These are phyloP conservation scores for Myocastor coypus DNA, from an alignment of 2,113 vertebrate genomes.

Conservation along the genomic window DNA sequence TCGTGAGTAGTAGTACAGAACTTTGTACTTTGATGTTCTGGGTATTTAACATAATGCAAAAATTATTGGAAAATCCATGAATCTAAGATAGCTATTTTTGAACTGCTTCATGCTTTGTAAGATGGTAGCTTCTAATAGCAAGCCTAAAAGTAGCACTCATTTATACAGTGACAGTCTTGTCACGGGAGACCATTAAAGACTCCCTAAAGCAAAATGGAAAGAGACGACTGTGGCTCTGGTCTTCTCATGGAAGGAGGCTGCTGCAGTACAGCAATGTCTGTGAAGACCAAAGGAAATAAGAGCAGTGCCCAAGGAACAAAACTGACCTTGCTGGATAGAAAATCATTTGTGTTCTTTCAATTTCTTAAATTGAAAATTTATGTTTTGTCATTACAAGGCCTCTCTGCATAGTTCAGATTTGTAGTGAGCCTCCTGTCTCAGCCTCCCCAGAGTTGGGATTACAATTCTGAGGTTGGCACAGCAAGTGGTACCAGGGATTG, in stretches of 20 bases:
- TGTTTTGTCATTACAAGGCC: too few species aligned
- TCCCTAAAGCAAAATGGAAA: background rate
- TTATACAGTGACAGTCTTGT: background rate
- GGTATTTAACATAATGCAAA: background rate
- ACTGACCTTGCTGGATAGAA: background rate
- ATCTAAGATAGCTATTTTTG: background rate
- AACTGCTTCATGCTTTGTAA: conserved; percentile 23
- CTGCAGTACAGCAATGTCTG: background rate
- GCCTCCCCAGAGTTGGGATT: too few species aligned
- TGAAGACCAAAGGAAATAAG: background rate
- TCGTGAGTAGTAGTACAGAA: background rate
- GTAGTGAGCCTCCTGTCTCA: too few species aligned
- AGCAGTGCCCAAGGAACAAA: background rate
- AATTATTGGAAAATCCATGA: background rate
- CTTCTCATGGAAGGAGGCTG: background rate
- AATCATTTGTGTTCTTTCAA: background rate
- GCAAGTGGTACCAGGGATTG: too few species aligned
- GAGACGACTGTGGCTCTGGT: background rate
- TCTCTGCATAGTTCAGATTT: too few species aligned
- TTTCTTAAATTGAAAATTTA: too few species aligned
- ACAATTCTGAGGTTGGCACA: too few species aligned
- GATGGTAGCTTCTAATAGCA: background rate
- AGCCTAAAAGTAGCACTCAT: background rate
- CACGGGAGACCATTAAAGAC: background rate
- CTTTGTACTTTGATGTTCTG: background rate